phyloP scores from a whole-genome alignment of 2,797 vertebrate species.

The Centroberyx gerrardi region DNA sequence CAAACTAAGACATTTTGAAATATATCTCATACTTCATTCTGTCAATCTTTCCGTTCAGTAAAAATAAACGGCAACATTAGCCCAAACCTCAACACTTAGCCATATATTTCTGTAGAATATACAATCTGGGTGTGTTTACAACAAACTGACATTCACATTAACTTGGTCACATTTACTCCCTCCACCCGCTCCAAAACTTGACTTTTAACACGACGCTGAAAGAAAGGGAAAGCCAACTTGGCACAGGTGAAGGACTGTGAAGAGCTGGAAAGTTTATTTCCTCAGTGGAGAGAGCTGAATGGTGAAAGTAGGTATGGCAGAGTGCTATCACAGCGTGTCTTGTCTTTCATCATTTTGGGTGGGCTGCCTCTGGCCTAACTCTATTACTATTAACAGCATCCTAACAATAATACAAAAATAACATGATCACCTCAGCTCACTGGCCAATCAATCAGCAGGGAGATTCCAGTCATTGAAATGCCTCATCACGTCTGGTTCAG shows the following conservation, averaged over 20 bases:
- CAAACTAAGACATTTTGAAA: no score
- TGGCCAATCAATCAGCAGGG: conserved; percentile 59
- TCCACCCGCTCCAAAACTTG: conserved; percentile 62
- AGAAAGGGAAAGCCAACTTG: conserved; percentile 74
- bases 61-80: conserved; percentile 68
- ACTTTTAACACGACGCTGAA: conserved; percentile 69
- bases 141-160: conserved; percentile 80
- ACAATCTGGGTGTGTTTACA: conserved; percentile 82
- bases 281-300: not conserved
- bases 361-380: not conserved
- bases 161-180: conserved; percentile 69
- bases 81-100: conserved; percentile 65
- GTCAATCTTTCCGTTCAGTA: conserved; percentile 62
- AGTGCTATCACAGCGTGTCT: conserved; percentile 33
- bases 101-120: conserved; percentile 70
- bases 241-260: conserved; percentile 57
- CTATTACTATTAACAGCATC: conserved; percentile 55
- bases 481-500: conserved; percentile 34
- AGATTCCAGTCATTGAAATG: conserved; percentile 53
- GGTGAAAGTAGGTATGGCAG: conserved; percentile 4
- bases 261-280: conserved; percentile 62
- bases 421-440: conserved; percentile 63
- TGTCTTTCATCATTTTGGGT: conserved; percentile 17
- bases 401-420: conserved; percentile 68
- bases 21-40: conserved; percentile 61